A percentile compares a stretch with the other conserved stretches of the same genome.
phyloP scores from a whole-genome alignment of 1,140 invertebrate genomes.

The Cryptotermes secundus region DNA sequence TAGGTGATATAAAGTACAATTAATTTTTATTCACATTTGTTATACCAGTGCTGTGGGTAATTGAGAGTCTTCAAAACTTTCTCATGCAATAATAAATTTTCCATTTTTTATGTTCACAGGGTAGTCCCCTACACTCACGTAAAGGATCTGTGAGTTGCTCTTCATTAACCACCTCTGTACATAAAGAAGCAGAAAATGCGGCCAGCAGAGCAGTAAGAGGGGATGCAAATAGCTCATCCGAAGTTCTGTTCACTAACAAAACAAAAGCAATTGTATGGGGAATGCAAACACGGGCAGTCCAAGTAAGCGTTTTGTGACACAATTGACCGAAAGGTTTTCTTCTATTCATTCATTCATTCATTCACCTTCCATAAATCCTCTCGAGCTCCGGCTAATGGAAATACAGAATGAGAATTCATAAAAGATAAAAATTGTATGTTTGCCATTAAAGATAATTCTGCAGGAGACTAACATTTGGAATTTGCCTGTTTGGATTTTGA shows the following conservation, averaged over 20 bases:
- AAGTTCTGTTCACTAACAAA: slow-evolving; percentile 71
- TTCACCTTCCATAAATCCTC: too few relatives aligned
- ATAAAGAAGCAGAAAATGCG: slow-evolving; percentile 16
- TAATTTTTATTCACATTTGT: not conserved
- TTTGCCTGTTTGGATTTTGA: too few relatives aligned
- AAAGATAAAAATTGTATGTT: too few relatives aligned
- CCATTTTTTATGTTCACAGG: slow-evolving; percentile 21
- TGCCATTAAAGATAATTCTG: too few relatives aligned
- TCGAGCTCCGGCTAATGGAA: too few relatives aligned
- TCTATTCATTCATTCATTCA: too few relatives aligned
- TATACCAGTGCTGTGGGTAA: not conserved
- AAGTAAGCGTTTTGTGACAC: slow-evolving; percentile 48
- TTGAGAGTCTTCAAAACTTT: not conserved
- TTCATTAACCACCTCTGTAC: not conserved
- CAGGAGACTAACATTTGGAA: too few relatives aligned
- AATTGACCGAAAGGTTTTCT: too few relatives aligned
- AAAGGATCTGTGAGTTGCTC: slow-evolving; percentile 32
- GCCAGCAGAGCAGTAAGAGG: not conserved
- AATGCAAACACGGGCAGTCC: slow-evolving; percentile 98
- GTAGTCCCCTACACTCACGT: slow-evolving; percentile 36
- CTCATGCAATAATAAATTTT: not conserved
- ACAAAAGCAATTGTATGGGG: slow-evolving; percentile 98
- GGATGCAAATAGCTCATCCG: not conserved
- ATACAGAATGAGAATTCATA: too few relatives aligned
- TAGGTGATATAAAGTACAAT: not conserved